phyloP scores from a whole-genome alignment of 2,113 vertebrate genomes.

The Hypomesus transpacificus region DNA sequence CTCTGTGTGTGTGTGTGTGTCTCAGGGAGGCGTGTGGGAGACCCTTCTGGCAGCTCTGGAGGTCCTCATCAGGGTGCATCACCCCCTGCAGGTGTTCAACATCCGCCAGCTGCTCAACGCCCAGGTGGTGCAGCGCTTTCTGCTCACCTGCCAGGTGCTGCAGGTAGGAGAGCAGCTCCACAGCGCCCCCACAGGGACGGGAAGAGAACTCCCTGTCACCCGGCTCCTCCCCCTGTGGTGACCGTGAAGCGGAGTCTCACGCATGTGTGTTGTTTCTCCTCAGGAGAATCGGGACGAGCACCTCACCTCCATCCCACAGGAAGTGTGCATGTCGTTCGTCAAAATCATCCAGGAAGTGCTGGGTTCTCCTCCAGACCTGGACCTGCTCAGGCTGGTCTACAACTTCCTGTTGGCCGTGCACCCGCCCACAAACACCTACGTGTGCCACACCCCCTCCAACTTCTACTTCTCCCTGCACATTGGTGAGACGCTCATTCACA shows the following conservation, averaged over 20 bases:
- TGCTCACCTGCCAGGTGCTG: slow-evolving; percentile 92
- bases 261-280: slow-evolving; percentile 27
- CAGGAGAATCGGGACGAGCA: slow-evolving; percentile 93
- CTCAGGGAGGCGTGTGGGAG: slow-evolving; percentile 90
- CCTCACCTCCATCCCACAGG: slow-evolving; percentile 81
- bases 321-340: slow-evolving; percentile 92
- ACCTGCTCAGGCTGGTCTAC: slow-evolving; percentile 86
- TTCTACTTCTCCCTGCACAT: slow-evolving; percentile 97
- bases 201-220: not conserved
- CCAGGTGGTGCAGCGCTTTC: slow-evolving; percentile 87
- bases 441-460: slow-evolving; percentile 93
- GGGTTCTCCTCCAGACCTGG: slow-evolving; percentile 93
- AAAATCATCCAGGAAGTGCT: slow-evolving; percentile 98
- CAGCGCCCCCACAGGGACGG: no score
- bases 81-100: slow-evolving; percentile 91
- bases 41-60: slow-evolving; percentile 84
- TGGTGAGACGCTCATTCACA: slow-evolving; percentile 67
- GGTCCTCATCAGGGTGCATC: slow-evolving; percentile 87
- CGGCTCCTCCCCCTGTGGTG: not conserved
- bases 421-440: slow-evolving; percentile 95
- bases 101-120: slow-evolving; percentile 89
- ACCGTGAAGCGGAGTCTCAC: not conserved
- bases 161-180: slow-evolving; percentile 74
- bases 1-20: slow-evolving; percentile 22
- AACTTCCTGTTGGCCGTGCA: slow-evolving; percentile 96